Evolutionary conservation across 2,797 vertebrate species (phyloP).

Genomic region (Rhinophrynus dorsalis): DNA sequence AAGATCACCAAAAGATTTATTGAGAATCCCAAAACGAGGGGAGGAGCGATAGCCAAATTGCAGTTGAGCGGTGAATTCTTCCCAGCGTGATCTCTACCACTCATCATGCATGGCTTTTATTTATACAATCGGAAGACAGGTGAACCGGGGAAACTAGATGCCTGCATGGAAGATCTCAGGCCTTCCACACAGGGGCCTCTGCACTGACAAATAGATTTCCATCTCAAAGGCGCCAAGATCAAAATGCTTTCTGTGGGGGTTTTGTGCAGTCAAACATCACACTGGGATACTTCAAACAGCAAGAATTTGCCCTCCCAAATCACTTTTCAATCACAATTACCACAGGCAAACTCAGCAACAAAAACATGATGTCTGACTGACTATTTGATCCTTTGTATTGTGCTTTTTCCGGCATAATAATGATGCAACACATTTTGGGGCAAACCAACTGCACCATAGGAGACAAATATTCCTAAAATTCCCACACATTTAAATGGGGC

Average conservation of each 20-base stretch:
- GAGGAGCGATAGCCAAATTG: constrained; percentile 35
- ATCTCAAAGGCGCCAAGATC: constrained; percentile 26
- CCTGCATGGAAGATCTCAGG: background rate
- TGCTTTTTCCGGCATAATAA: constrained; percentile 17
- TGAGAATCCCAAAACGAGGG: too few species aligned
- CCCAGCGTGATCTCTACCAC: constrained; percentile 1
- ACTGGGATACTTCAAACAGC: constrained; percentile 43
- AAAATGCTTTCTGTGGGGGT: constrained; percentile 25
- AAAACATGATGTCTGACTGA: constrained; percentile 15
- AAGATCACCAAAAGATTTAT: too few species aligned
- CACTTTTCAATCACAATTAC: constrained; percentile 40
- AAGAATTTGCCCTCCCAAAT: constrained; percentile 24
- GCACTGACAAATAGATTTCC: constrained; percentile 27
- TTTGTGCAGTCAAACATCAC: constrained; percentile 25
- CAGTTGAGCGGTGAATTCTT: constrained; percentile 10
- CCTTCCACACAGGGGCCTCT: constrained; percentile 1
- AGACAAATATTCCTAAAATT: too few species aligned
- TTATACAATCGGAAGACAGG: constrained; percentile 18
- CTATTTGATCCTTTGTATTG: constrained; percentile 31
- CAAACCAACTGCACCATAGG: too few species aligned
- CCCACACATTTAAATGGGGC: too few species aligned
- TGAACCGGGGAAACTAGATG: constrained; percentile 3
- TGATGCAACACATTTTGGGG: constrained; percentile 17
- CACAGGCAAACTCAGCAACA: constrained; percentile 25
- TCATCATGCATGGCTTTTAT: background rate